Evolutionary conservation across 2,888 invertebrate species (phyloP).

Genomic region (Ichneumoninae sp.): DNA sequence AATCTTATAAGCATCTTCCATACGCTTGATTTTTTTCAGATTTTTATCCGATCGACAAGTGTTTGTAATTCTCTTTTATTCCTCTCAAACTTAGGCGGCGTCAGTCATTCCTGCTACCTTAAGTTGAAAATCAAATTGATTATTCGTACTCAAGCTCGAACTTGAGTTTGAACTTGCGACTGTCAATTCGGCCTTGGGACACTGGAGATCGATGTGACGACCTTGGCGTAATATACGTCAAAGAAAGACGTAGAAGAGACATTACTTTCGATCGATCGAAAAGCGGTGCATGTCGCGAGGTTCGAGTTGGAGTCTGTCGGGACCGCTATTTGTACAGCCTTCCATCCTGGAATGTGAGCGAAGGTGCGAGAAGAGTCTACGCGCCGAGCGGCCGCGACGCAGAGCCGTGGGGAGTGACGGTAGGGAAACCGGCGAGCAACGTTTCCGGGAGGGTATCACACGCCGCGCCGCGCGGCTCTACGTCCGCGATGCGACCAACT

Average conservation of each 20-base stretch:
- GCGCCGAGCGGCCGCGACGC: neutral
- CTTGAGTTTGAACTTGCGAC: no score
- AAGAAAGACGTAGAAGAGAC: no score
- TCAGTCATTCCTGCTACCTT: no score
- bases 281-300: neutral
- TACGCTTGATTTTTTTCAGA: no score
- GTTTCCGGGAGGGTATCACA: constrained; percentile 51
- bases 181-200: no score
- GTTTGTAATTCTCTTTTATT: no score
- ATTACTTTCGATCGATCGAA: neutral
- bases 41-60: no score
- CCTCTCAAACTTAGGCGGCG: no score
- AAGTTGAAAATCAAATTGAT: neutral
- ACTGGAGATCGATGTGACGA: neutral
- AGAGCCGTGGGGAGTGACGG: neutral
- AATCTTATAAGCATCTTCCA: no score
- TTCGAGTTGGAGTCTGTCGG: neutral
- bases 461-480: neutral
- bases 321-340: neutral
- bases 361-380: constrained; percentile 1
- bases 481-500: constrained; percentile 47
- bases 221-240: neutral
- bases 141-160: no score
- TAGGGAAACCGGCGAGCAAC: constrained; percentile 21
- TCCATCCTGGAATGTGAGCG: neutral